Base-by-base conservation (phyloP, 1,140 invertebrate species). In the Lucilia cuprina region DNA sequence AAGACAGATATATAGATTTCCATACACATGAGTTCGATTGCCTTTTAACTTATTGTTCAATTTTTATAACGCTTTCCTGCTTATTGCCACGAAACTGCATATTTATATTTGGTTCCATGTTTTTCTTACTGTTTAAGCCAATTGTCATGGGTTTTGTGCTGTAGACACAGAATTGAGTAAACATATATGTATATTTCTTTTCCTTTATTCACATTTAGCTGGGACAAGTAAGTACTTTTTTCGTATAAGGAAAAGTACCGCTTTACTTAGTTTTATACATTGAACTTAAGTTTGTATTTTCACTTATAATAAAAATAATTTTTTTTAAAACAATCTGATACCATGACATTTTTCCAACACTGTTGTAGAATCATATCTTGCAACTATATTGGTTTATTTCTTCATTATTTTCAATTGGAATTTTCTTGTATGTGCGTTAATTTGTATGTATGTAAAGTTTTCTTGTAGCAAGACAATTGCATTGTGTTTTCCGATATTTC, bases 31-130 rank as follows among this genome's bases (percentile, higher is more conserved):
- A 34, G 30, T 55, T 55, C 50, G 50, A 17, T 13, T 55, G 50
- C 17, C 17, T 77, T 41, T 34, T 77, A 41, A 77, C 74, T 77
- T 77, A 77, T 77, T 77, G 74, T 77, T 41, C 10, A 35, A 75
- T 75, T 75, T 75, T 30, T 75, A 77, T 77, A 13, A 41, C 30
- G 30, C 34, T 21, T 77, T 74, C 30, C 19, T 75, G 74, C 30
- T 75, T 30, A 21, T 34, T 41, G 74, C 74, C 35, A 10, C 30
- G 34, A 34, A 77, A 30, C 30, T 77, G 74, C n/a, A 41, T 41
- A 30, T 13, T 47, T 41, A 41, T 41, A n/a, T 82, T n/a, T 55
- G 12, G 50, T 55, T 55, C 7, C 50, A 55, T 55, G 13, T 14
- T 14, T 55, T n/a, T 55, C 17, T 55, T 41, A 41, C 41, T 55